Evolutionary conservation across 2,888 invertebrate species (phyloP).

Genomic region (Caenorhabditis sulstoni): DNA sequence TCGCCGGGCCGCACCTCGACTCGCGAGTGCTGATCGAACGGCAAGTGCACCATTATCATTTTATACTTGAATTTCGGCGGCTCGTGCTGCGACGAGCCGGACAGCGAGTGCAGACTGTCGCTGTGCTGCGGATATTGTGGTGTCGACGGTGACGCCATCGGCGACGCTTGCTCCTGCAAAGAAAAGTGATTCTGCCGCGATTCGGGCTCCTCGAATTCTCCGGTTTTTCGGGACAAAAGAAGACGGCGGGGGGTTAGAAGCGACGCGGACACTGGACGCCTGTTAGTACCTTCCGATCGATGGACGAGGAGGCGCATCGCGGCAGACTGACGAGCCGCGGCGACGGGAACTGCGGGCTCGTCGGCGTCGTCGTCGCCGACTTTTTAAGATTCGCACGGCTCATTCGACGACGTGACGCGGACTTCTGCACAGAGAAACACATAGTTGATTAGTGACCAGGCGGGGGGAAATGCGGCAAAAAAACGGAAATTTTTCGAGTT

Average conservation of each 20-base stretch:
- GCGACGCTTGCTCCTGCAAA: constrained; percentile 53
- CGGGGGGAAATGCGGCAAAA: too few relatives aligned
- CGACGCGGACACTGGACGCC: background rate
- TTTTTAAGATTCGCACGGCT: constrained; percentile 49
- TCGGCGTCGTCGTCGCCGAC: constrained; percentile 40
- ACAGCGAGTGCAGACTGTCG: constrained; percentile 57
- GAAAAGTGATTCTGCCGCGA: background rate
- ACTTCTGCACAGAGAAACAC: background rate
- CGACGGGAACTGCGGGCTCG: constrained; percentile 38
- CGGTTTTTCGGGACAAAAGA: background rate
- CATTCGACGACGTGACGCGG: constrained; percentile 30
- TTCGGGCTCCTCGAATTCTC: background rate
- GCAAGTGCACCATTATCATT: constrained; percentile 78
- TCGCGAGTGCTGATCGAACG: constrained; percentile 79
- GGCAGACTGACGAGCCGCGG: constrained; percentile 40
- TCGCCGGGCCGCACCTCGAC: constrained; percentile 71
- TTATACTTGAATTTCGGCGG: constrained; percentile 52
- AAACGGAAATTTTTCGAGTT: background rate
- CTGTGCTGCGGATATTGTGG: constrained; percentile 58
- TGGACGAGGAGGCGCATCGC: constrained; percentile 50
- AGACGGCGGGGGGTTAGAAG: background rate
- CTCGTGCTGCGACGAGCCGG: constrained; percentile 34
- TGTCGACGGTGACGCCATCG: constrained; percentile 57
- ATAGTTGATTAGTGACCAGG: too few relatives aligned
- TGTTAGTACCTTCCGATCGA: constrained; percentile 60